Evolutionary conservation across 2,113 vertebrate genomes (phyloP), one percentile per base, ranked within the genome.

Genomic region (Delphinus delphis): DNA sequence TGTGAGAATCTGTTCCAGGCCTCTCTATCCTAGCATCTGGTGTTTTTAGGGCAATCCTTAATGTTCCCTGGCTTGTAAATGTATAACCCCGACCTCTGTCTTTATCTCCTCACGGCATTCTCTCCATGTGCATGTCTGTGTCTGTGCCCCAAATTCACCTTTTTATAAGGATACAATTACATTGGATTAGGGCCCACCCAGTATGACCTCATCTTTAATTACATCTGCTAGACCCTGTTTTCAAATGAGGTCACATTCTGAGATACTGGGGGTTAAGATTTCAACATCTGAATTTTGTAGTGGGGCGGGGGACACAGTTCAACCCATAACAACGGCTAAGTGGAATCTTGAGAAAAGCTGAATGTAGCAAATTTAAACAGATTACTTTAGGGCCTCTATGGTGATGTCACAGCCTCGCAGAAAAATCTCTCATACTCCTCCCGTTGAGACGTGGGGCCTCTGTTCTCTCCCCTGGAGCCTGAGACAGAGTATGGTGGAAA

Each of bases 331-430:
- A 60, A 47, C 0, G 2, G 2, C n/a, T 81, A n/a, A 55, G 18
- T 33, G 44, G 67, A 62, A 68, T 62, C 81, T 23, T 44, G 53
- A 60, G 53, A 77, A 83, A 87, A 65, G 41, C 6, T 36, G 26
- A 6, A 15, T 26, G 38, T n/a, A 87, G 36, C 41, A 82, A 77
- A 63, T 67, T 50, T 14, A 65, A 88, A 21, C 33, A 71, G 44
- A n/a, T 71, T 63, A 33, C 17, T 55, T 73, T 8, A 36, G 13
- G 60, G 18, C 14, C 31, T 58, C 53, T 25, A n/a, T 15, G 31
- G n/a, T 0, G 1, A 18, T 80, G 93, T 80, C 38, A 41, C 8
- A 10, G 26, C 3, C 3, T 13, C 0, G 3, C 36, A 4, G 5
- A 26, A 47, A 63, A 38, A 55, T 67, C 28, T 68, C 31, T 53